These are phyloP conservation scores for Lutjanus erythropterus DNA, from an alignment of 2,113 vertebrate genomes.

Conservation along the genomic window DNA sequence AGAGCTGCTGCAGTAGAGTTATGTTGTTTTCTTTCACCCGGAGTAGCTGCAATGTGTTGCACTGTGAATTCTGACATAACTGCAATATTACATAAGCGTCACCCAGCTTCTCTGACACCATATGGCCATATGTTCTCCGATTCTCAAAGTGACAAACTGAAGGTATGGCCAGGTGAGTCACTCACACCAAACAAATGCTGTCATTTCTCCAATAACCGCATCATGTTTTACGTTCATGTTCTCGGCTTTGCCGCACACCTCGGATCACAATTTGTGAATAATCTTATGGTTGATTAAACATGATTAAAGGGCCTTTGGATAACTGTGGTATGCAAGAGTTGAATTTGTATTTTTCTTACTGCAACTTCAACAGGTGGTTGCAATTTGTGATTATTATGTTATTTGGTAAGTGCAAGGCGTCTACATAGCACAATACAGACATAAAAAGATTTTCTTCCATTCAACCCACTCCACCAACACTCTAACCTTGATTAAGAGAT, in stretches of 20 bases:
- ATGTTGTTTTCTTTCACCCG: not conserved
- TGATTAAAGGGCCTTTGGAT: too few relatives aligned
- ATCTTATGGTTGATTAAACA: too few relatives aligned
- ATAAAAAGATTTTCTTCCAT: too few relatives aligned
- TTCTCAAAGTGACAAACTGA: not conserved
- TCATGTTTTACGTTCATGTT: not conserved
- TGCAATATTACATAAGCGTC: constrained; percentile 2
- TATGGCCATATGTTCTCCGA: not conserved
- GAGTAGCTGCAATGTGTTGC: not conserved
- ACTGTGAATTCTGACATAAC: constrained; percentile 20
- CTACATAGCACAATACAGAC: too few relatives aligned
- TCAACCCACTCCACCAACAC: too few relatives aligned
- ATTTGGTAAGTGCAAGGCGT: too few relatives aligned
- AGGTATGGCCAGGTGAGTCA: constrained; percentile 18
- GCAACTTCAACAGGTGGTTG: too few relatives aligned
- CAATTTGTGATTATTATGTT: too few relatives aligned
- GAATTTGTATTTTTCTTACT: too few relatives aligned
- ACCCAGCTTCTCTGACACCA: constrained; percentile 2
- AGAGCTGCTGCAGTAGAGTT: not conserved
- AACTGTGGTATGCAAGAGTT: too few relatives aligned
- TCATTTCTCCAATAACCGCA: not conserved
- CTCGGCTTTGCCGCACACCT: not conserved
- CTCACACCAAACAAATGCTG: constrained; percentile 2
- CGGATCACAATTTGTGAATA: fast-evolving
- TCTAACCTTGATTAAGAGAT: too few relatives aligned